Evolutionary conservation across 1,140 invertebrate genomes (phyloP), one percentile per base, ranked within the genome.

Genomic region (Drosophila pectinifera): DNA sequence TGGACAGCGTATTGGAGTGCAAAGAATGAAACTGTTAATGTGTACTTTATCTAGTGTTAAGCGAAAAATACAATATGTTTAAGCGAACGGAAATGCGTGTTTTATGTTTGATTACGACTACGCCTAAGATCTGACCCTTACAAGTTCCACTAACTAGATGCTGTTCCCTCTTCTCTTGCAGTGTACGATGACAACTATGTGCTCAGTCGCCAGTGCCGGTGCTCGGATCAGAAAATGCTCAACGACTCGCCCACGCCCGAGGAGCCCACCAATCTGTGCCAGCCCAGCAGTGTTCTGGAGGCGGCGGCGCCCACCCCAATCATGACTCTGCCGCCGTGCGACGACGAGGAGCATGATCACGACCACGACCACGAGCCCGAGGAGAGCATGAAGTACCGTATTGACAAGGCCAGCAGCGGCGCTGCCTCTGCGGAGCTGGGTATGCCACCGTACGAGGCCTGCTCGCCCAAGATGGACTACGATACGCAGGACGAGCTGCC

Each of bases 1-100:
- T 39, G 43, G 34, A 31, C 10, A 4, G 14, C 8, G 28, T 24
- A 78, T 55, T 43, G 62, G 64, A 81, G 78, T 70, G 68, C 45
- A 72, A 53, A 28, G 18, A 10, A 74, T 63, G 13, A 34, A 74
- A 49, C 76, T 75, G 77, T 76, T 82, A 54, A 73, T 73, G 42
- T 86, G 82, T 86, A 86, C 83, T 86, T 86, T 88, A 86, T 82
- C 65, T 86, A 86, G 65, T 88, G 75, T 49, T 86, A 86, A 84
- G 81, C 67, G 63, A 64, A 54, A 86, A 86, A 86, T 86, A 86
- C 75, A 86, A 62, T 79, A 82, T 64, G 31, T 74, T 74, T 88
- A 88, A 82, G 78, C 55, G 43, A 78, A 67, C 59, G 8, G 28
- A 34, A 65, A n/a, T 11, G n/a, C 5, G 20, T 65, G 36, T 68